Conservation (phyloP, 37 sponge, comb jelly and placozoan species). For the Haliclona indistincta region DNA sequence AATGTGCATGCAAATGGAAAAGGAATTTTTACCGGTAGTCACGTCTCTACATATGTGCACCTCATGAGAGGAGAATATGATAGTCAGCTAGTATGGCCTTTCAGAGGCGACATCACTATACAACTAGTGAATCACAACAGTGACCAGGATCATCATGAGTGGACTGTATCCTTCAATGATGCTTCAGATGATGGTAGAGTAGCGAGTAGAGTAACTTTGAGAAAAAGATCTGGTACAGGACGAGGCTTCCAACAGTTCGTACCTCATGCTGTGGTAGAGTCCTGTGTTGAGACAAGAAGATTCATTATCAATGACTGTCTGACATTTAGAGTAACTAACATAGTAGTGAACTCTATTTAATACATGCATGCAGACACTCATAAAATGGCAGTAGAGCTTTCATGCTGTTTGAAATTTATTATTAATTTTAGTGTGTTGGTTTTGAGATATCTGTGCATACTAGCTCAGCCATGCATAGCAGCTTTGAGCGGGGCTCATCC, state of each 20-base stretch:
- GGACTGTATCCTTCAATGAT: slow-evolving; percentile 1
- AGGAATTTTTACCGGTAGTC: background rate
- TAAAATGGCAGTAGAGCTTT: too few relatives aligned
- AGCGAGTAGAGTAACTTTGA: background rate
- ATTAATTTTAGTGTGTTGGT: too few relatives aligned
- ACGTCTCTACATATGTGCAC: background rate
- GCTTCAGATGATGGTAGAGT: background rate
- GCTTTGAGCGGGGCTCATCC: too few relatives aligned
- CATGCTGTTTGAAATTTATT: too few relatives aligned
- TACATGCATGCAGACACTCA: too few relatives aligned
- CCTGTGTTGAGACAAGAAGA: background rate
- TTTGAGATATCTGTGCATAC: too few relatives aligned
- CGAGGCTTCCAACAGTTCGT: background rate
- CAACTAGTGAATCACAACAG: background rate
- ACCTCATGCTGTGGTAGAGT: background rate
- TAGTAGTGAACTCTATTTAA: too few relatives aligned
- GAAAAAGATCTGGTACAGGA: background rate
- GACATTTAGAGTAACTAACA: background rate
- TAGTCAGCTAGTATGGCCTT: background rate
- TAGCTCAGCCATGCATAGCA: too few relatives aligned
- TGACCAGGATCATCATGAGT: background rate
- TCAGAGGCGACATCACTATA: background rate
- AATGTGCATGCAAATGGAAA: background rate
- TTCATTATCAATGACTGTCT: background rate
- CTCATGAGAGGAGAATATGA: slow-evolving; percentile 1